Conservation (phyloP, 1,140 invertebrate genomes). For the Drosophila repletoides region DNA sequence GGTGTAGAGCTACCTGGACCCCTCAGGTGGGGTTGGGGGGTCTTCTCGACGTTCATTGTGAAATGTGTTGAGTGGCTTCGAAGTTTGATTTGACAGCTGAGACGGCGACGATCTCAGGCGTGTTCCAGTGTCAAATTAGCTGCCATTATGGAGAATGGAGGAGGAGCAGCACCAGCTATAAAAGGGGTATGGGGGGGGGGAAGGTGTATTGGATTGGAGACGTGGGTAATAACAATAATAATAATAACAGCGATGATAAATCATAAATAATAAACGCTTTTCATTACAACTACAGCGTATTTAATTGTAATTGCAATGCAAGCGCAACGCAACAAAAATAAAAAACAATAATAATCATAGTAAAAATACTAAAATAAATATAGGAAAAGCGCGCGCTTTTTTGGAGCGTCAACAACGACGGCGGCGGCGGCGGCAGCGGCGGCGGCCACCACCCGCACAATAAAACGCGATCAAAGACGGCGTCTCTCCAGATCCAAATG, state of each 20-base stretch:
- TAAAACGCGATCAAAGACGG: constrained; percentile 68
- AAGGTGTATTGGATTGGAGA: neutral
- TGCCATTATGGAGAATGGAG: constrained; percentile 46
- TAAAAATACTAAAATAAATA: neutral
- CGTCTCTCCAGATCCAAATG: constrained; percentile 56
- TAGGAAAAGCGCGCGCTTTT: constrained; percentile 16
- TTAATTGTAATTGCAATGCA: constrained; percentile 48
- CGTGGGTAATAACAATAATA: constrained; percentile 52
- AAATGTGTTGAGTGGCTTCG: constrained; percentile 67
- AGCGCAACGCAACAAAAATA: neutral
- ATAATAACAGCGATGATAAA: constrained; percentile 54
- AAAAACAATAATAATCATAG: neutral
- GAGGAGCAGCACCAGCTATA: constrained; percentile 4
- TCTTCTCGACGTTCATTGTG: constrained; percentile 37
- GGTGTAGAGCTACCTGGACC: no score
- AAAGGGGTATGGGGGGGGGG: neutral
- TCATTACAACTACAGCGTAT: constrained; percentile 33
- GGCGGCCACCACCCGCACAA: constrained; percentile 47
- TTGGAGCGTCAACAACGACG: no score
- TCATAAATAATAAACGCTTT: constrained; percentile 65
- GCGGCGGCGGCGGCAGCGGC: constrained; percentile 1
- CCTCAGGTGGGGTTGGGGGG: neutral
- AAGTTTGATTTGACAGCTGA: constrained; percentile 69
- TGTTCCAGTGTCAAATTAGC: constrained; percentile 72
- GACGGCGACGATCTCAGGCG: constrained; percentile 48